A percentile compares a stretch with the other conserved stretches of the same genome.
phyloP scores from a whole-genome alignment of 2,888 invertebrate species.

The Bibio marci region DNA sequence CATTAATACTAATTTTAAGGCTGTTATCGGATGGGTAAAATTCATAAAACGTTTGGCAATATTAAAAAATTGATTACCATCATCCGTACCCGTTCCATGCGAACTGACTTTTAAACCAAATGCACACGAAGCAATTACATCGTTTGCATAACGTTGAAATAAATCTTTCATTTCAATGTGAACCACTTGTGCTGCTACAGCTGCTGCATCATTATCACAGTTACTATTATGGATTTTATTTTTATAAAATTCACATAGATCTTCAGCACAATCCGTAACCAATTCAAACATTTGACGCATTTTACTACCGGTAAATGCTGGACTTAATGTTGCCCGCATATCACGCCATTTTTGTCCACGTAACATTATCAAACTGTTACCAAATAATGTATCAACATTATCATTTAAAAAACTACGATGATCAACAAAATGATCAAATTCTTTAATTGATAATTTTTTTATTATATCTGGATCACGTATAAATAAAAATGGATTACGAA shows the following conservation, averaged over 20 bases:
- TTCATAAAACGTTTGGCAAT: slow-evolving; percentile 21
- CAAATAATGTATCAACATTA: too few relatives aligned
- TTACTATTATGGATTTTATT: not conserved
- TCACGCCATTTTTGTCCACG: slow-evolving; percentile 13
- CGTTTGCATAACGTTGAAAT: slow-evolving; percentile 30
- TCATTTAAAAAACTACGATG: too few relatives aligned
- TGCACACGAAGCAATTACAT: slow-evolving; percentile 35
- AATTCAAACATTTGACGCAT: slow-evolving; percentile 14
- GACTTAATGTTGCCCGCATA: slow-evolving; percentile 19
- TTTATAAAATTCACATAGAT: too few relatives aligned
- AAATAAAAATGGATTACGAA: too few relatives aligned
- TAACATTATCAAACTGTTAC: too few relatives aligned
- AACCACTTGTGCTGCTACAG: slow-evolving; percentile 7
- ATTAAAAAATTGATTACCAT: slow-evolving; percentile 34
- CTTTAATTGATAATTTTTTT: too few relatives aligned
- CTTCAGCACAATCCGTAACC: not conserved
- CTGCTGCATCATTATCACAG: not conserved
- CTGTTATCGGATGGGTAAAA: not conserved
- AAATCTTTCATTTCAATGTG: slow-evolving; percentile 28
- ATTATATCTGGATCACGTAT: too few relatives aligned
- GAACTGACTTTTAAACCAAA: slow-evolving; percentile 34
- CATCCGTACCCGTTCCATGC: slow-evolving; percentile 23
- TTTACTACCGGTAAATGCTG: slow-evolving; percentile 19
- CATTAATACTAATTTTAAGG: slow-evolving; percentile 9
- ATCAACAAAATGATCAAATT: too few relatives aligned